Evolutionary conservation across 2,113 vertebrate species (phyloP).

Genomic region (Glaucomys volans): DNA sequence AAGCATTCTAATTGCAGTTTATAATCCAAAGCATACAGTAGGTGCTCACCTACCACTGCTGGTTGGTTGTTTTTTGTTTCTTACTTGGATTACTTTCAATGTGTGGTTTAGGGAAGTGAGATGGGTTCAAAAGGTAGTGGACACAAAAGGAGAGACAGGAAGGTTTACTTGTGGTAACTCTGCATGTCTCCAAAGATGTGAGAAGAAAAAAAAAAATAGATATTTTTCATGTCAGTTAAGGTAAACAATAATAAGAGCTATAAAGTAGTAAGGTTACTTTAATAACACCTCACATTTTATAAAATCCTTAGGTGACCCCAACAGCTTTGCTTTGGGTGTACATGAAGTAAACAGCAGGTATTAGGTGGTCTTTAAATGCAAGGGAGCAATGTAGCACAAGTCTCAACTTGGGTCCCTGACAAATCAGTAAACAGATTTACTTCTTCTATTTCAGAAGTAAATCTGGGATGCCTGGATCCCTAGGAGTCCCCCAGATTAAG

Average conservation of each 20-base stretch:
- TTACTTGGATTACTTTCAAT: background rate
- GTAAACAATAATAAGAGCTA: background rate
- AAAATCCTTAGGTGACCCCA: conserved; percentile 1
- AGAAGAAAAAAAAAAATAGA: conserved; percentile 9
- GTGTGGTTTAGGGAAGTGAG: background rate
- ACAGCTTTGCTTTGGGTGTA: background rate
- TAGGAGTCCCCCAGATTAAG: background rate
- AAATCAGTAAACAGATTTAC: no score
- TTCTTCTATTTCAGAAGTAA: background rate
- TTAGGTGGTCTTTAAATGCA: conserved; percentile 50
- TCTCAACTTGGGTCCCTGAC: background rate
- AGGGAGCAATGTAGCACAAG: background rate
- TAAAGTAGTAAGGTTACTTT: conserved; percentile 1
- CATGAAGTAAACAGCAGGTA: background rate
- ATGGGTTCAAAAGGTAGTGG: background rate
- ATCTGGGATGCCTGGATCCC: background rate
- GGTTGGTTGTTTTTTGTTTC: background rate
- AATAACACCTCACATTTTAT: conserved; percentile 25
- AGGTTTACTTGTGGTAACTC: background rate
- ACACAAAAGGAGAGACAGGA: background rate
- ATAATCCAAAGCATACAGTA: background rate
- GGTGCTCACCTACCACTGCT: background rate
- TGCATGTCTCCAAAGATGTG: background rate
- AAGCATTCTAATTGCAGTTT: background rate
- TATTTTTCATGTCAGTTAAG: conserved; percentile 25